A percentile compares a stretch with the other conserved stretches of the same genome.
phyloP scores from a whole-genome alignment of 2,888 invertebrate species.

The Pollenia angustigena region DNA sequence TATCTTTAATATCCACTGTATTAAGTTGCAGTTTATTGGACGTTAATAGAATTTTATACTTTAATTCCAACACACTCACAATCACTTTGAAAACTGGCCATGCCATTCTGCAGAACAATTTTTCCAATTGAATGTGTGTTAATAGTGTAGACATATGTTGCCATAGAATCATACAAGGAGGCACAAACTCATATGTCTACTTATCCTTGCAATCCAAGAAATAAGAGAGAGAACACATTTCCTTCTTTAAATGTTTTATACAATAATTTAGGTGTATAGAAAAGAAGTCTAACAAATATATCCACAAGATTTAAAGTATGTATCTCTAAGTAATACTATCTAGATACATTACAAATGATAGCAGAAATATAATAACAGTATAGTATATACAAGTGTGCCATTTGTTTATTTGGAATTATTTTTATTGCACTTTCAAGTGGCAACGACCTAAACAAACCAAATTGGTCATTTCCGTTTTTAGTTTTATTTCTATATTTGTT shows the following conservation, averaged over 20 bases:
- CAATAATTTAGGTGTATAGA: constrained; percentile 30
- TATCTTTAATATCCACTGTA: constrained; percentile 1
- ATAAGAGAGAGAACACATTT: constrained; percentile 45
- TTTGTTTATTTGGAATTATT: constrained; percentile 27
- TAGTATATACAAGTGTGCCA: no score
- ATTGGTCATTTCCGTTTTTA: constrained; percentile 81
- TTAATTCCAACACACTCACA: not conserved
- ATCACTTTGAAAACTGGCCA: not conserved
- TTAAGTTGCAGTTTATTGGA: not conserved
- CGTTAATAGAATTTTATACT: constrained; percentile 23
- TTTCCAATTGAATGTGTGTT: not conserved
- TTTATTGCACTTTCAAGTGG: constrained; percentile 69
- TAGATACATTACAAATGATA: not conserved
- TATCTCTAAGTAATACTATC: not conserved
- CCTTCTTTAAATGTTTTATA: constrained; percentile 39
- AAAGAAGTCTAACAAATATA: not conserved
- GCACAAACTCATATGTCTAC: not conserved
- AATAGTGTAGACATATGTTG: not conserved
- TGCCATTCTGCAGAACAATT: not conserved
- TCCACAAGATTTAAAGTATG: not conserved
- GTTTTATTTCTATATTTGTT: constrained; percentile 47
- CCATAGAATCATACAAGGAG: not conserved
- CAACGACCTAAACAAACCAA: constrained; percentile 77
- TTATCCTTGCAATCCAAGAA: constrained; percentile 1
- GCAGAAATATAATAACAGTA: not conserved